Base-by-base conservation (phyloP, 2,888 invertebrate genomes). In the Ramazzottius varieornatus region DNA sequence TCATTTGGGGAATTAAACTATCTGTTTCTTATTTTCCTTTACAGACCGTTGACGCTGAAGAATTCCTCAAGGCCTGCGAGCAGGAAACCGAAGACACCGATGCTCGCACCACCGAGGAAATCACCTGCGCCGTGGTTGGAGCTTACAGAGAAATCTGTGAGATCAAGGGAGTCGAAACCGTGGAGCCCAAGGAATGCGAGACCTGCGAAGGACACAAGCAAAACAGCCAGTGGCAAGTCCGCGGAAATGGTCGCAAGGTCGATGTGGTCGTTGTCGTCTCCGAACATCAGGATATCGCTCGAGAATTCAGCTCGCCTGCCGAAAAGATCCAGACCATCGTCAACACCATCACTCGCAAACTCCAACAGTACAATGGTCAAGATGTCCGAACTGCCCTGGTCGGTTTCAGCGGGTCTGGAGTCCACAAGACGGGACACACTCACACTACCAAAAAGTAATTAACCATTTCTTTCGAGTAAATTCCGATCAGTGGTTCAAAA, bases 311-410 rank as follows among this genome's bases (percentile, higher is more conserved):
- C 4, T 16, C 54, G n/a, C n/a, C 54, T 4, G n/a, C 54, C 29
- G 54, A 54, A 29, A 54, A 54, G 54, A 54, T 54, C 29, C 54
- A 24, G 4, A 8, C 54, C 54, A 4, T 54, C 16, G 29, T 54
- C 16, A 24, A 54, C 29, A 54, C 54, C 29, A 54, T 54, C 54
- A 54, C 54, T 24, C 54, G 54, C 54, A 54, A 54, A 54, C 54
- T 54, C 20, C 54, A 29, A 4, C 54, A 54, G 54, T 24, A 4
- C 20, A 54, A 29, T 24, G 54, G n/a, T 16, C 54, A 54, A 24
- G 54, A 54, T 54, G 54, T 54, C 54, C 54, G 54, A 8, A 29
- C 24, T 29, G 54, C 54, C n/a, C 24, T 54, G 29, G 54, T 54
- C 29, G 54, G 54, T 16, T 54, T 54, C 54, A 54, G 54, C 54